phyloP scores from a whole-genome alignment of 2,113 vertebrate species.

The Plecturocebus donacophilus region DNA sequence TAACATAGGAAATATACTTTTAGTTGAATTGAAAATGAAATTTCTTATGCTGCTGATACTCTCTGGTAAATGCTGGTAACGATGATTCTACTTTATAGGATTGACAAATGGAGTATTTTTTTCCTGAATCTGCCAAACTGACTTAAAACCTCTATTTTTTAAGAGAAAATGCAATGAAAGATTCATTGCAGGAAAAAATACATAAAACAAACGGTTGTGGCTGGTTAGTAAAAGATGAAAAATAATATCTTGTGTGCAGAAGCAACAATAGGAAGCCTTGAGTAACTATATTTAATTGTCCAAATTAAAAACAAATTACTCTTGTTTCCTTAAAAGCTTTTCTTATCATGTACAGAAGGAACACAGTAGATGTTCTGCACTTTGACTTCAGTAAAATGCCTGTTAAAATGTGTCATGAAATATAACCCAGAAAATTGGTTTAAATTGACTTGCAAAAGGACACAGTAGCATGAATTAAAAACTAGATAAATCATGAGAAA shows the following conservation, averaged over 20 bases:
- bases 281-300: conserved; percentile 25
- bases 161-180: background rate
- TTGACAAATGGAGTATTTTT: background rate
- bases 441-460: conserved; percentile 67
- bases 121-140: background rate
- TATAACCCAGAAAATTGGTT: conserved; percentile 64
- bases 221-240: background rate
- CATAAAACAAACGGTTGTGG: background rate
- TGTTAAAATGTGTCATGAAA: conserved; percentile 47
- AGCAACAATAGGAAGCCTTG: background rate
- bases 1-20: background rate
- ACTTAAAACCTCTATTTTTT: conserved; percentile 6
- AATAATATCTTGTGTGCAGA: background rate
- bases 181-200: background rate
- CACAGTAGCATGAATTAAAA: conserved; percentile 27
- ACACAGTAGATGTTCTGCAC: background rate
- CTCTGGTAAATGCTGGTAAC: background rate
- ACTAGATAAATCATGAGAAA: conserved; percentile 26
- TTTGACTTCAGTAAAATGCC: conserved; percentile 62
- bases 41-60: background rate
- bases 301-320: conserved; percentile 54
- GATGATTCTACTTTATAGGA: background rate
- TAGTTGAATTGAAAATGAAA: background rate
- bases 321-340: conserved; percentile 28
- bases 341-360: background rate